A percentile compares a stretch with the other conserved stretches of the same genome.
Conservation (phyloP, 1,140 invertebrate species). For the Andrena cerasifolii region DNA sequence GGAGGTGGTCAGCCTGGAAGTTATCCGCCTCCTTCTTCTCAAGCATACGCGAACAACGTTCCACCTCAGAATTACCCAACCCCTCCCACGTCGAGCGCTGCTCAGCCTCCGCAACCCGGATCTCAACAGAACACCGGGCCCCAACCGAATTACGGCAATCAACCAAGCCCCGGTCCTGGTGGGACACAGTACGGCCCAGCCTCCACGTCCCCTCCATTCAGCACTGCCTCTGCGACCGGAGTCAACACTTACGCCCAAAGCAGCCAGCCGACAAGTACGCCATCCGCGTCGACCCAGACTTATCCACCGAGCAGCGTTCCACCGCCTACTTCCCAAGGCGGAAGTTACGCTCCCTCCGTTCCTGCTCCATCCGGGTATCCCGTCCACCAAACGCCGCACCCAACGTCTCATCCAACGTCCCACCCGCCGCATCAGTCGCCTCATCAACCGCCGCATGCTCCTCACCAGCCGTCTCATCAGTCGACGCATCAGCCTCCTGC, state of each 20-base stretch:
- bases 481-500: slow-evolving; percentile 65
- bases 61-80: slow-evolving; percentile 79
- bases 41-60: slow-evolving; percentile 78
- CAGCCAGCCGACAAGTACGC: slow-evolving; percentile 77
- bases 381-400: slow-evolving; percentile 71
- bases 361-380: slow-evolving; percentile 77
- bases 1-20: slow-evolving; percentile 75
- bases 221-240: slow-evolving; percentile 71
- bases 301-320: slow-evolving; percentile 77
- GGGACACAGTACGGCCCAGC: slow-evolving; percentile 75
- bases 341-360: slow-evolving; percentile 71
- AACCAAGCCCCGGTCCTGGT: slow-evolving; percentile 78
- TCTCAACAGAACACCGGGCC: slow-evolving; percentile 74
- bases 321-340: slow-evolving; percentile 75
- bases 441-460: slow-evolving; percentile 64
- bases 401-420: slow-evolving; percentile 62
- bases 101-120: slow-evolving; percentile 75
- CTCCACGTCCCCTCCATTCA: slow-evolving; percentile 79
- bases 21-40: slow-evolving; percentile 79
- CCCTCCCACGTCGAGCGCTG: slow-evolving; percentile 73
- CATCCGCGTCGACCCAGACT: slow-evolving; percentile 80
- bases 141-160: slow-evolving; percentile 77
- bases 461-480: slow-evolving; percentile 65
- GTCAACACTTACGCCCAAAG: slow-evolving; percentile 80
- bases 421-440: slow-evolving; percentile 70